Evolutionary conservation across 30 jellyfish, hydroid and myxozoan genomes (phyloP), one percentile per base, ranked within the genome.

Genomic region (Turritopsis rubra): DNA sequence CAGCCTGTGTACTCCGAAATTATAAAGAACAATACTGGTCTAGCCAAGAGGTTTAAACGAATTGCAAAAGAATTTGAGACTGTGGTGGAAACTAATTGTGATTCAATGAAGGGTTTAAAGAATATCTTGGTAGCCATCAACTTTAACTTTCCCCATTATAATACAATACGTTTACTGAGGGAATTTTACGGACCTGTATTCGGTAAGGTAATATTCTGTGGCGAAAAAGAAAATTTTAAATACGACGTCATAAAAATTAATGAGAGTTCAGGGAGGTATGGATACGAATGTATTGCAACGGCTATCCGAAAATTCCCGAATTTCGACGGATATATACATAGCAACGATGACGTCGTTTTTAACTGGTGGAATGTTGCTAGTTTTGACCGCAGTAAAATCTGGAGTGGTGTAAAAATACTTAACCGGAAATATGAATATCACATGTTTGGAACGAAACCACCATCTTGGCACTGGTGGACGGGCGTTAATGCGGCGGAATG

Each of bases 311-410:
- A 81, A 71, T 60, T 83, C 21, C 93, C 93, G 18, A 30, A 22
- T 30, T 84, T 0, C 30, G 81, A 26, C 8, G 96, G 96, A 8
- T 89, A 89, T 53, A 73, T 89, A 9, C 75, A 54, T 24, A 71
- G 80, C 66, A 89, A 89, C 65, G 96, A 89, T 66, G 96, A 89
- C 68, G 82, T 89, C 89, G 16, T 89, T 0, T 16, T 89, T 28
- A 89, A 89, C 27, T 89, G 92, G 92, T 89, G 93, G 93, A 84
- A 89, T 68, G 54, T 83, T 24, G 79, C 54, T 7, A 71, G 73
- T 1, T 72, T 84, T 41, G 90, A 89, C 80, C 73, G 8, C 18
- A 29, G 52, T 22, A 84, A 81, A 54, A 70, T 89, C 8, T 89
- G 96, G 96, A 76, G 70, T 66, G 90, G 90, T 1, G 83, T 66